Conservation (phyloP, 2,113 vertebrate genomes). For the Phyllostomus discolor region DNA sequence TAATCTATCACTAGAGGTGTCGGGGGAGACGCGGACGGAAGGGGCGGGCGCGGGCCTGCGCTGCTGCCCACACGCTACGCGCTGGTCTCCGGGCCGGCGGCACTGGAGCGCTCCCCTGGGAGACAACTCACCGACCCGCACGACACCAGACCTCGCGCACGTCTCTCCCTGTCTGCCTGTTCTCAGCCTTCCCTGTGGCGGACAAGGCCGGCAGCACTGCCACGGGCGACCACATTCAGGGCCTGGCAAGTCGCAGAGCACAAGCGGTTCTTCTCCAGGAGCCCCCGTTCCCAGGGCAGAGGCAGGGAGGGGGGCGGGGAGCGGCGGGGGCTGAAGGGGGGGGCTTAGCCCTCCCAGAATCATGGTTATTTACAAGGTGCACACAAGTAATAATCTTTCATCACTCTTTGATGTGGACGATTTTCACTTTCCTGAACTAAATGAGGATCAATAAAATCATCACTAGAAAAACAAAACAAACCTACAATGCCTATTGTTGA, state of each 20-base stretch:
- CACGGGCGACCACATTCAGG: neutral
- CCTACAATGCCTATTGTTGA: neutral
- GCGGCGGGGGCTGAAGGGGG: accelerated
- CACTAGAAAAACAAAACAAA: neutral
- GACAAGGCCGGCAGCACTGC: neutral
- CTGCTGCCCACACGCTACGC: neutral
- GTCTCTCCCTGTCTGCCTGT: neutral
- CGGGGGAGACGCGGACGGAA: accelerated
- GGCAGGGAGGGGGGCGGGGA: neutral
- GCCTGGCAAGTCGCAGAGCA: neutral
- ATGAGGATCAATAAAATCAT: neutral
- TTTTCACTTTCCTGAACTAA: neutral
- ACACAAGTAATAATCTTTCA: neutral
- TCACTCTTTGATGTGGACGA: neutral
- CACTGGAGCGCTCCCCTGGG: neutral
- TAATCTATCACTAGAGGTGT: neutral
- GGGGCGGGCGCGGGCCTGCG: too few relatives aligned
- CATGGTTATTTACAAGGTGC: too few relatives aligned
- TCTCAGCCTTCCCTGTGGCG: neutral
- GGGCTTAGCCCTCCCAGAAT: neutral
- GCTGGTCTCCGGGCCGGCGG: too few relatives aligned
- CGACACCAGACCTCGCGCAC: neutral
- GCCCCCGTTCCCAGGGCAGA: neutral
- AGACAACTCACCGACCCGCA: neutral
- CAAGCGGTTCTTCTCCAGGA: neutral